A percentile compares a stretch with the other conserved stretches of the same genome.
Evolutionary conservation across 2,888 invertebrate genomes (phyloP).

Genomic region (Hoplodrina blanda): DNA sequence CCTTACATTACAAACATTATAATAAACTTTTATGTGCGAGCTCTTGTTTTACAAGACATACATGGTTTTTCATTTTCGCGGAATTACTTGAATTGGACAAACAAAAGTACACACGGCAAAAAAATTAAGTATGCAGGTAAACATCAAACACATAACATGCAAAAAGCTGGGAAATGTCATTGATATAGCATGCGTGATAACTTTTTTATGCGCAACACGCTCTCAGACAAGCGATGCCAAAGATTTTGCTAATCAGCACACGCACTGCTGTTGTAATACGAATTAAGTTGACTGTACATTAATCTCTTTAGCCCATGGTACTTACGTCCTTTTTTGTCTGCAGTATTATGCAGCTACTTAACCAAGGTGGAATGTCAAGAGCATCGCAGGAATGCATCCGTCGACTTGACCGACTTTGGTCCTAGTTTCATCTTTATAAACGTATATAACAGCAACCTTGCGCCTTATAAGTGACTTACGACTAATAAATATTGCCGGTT

Average conservation of each 20-base stretch:
- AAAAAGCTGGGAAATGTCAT: not conserved
- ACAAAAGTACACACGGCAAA: conserved; percentile 20
- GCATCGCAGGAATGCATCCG: conserved; percentile 76
- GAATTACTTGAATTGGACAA: conserved; percentile 39
- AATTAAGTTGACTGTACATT: not conserved
- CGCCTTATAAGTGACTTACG: conserved; percentile 55
- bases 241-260: not conserved
- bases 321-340: conserved; percentile 45
- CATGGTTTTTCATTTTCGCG: conserved; percentile 6
- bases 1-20: conserved; percentile 22
- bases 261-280: not conserved
- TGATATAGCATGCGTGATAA: not conserved
- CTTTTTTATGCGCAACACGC: not conserved
- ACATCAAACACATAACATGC: not conserved
- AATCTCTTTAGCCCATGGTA: conserved; percentile 13
- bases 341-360: conserved; percentile 59
- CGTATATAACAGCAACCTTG: conserved; percentile 53
- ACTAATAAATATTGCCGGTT: conserved; percentile 40
- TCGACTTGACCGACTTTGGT: conserved; percentile 80
- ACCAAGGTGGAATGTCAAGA: conserved; percentile 79
- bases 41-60: conserved; percentile 31
- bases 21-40: conserved; percentile 38
- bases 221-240: not conserved
- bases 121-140: conserved; percentile 3
- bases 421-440: conserved; percentile 69